Evolutionary conservation across 2,888 invertebrate species (phyloP).

Genomic region (Eulithis testata): DNA sequence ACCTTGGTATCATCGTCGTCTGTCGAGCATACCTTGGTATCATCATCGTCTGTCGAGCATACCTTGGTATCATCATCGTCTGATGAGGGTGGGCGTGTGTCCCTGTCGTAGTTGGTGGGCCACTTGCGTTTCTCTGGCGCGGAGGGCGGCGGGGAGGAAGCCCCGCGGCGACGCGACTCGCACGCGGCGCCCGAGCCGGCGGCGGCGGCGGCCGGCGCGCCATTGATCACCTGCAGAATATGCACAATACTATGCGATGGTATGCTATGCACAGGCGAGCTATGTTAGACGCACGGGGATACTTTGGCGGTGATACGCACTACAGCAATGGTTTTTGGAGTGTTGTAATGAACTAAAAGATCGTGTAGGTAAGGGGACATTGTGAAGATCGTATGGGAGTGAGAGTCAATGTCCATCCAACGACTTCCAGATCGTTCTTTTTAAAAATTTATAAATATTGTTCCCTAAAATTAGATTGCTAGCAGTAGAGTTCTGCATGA

Average conservation of each 20-base stretch:
- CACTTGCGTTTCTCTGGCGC: conserved; percentile 90
- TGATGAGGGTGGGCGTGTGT: conserved; percentile 61
- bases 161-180: conserved; percentile 73
- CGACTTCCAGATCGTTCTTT: no score
- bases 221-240: conserved; percentile 73
- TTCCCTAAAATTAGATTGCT: no score
- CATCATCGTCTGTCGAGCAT: conserved; percentile 37
- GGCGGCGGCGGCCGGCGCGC: conserved; percentile 58
- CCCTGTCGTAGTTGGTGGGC: conserved; percentile 70
- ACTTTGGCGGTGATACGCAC: no score
- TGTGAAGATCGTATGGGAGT: no score
- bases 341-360: no score
- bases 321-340: no score
- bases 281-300: conserved; percentile 2
- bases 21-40: no score
- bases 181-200: conserved; percentile 52
- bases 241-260: conserved; percentile 20
- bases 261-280: conserved; percentile 8
- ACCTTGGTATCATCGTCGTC: no score
- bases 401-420: no score
- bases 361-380: neutral
- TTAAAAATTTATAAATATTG: no score
- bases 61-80: conserved; percentile 79
- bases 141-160: conserved; percentile 80
- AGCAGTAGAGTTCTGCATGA: no score